phyloP scores from a whole-genome alignment of 92 coral and sea anemone genomes.

The Palythoa heliodiscus region DNA sequence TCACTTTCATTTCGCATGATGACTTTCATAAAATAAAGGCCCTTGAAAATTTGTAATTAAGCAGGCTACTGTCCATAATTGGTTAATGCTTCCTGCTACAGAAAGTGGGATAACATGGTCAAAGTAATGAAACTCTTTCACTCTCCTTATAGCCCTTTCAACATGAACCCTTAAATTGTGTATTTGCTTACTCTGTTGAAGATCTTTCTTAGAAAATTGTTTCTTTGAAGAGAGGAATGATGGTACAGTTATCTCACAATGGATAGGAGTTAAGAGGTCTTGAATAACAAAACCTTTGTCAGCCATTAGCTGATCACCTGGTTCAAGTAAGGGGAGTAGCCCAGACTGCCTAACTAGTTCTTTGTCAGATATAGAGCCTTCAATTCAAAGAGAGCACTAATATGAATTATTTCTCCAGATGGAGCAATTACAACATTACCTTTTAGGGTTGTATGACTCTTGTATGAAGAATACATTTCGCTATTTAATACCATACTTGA shows the following conservation, averaged over 20 bases:
- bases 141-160: slow-evolving; percentile 41
- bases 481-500: slow-evolving; percentile 60
- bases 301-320: slow-evolving; percentile 65
- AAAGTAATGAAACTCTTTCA: slow-evolving; percentile 65
- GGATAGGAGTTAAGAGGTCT: slow-evolving; percentile 50
- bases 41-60: slow-evolving; percentile 35
- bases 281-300: slow-evolving; percentile 59
- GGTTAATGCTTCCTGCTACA: slow-evolving; percentile 24
- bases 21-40: slow-evolving; percentile 44
- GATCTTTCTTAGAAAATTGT: slow-evolving; percentile 60
- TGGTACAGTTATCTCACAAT: slow-evolving; percentile 52
- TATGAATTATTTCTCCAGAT: slow-evolving; percentile 62
- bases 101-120: slow-evolving; percentile 49
- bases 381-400: slow-evolving; percentile 50
- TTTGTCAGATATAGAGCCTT: slow-evolving; percentile 66
- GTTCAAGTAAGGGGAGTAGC: slow-evolving; percentile 54
- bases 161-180: slow-evolving; percentile 41
- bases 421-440: slow-evolving; percentile 64
- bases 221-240: slow-evolving; percentile 50
- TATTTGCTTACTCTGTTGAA: slow-evolving; percentile 50
- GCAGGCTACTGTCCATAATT: slow-evolving; percentile 48
- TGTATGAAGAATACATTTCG: slow-evolving; percentile 39
- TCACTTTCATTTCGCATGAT: slow-evolving; percentile 17
- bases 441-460: slow-evolving; percentile 59
- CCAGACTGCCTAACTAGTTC: slow-evolving; percentile 63